Evolutionary conservation across 1,140 invertebrate species (phyloP), one percentile per base, ranked within the genome.

Genomic region (Lasaia peninsularis): DNA sequence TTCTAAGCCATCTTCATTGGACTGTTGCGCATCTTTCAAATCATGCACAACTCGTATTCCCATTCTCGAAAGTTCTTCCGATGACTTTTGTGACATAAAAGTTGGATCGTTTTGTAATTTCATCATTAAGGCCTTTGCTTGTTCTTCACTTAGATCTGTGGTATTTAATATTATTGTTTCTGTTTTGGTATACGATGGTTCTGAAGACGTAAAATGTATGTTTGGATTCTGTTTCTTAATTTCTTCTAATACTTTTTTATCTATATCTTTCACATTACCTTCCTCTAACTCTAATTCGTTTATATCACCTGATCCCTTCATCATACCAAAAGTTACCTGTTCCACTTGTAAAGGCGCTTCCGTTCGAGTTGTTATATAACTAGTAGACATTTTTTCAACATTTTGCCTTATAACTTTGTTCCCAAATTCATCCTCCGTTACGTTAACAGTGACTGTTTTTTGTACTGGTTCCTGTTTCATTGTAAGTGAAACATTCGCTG

Each of bases 341-440:
- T 90, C 85, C 4, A 89, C 75, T 77, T 90, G 86, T 57, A 89
- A 64, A 1, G 88, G 88, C 2, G 78, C 81, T 65, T 89, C 80
- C 5, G 74, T 74, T 67, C 75, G 86, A 0, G 72, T 69, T 24
- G 83, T 82, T 9, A 87, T 67, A 54, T 89, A 82, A 64, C 84
- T 75, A 3, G 80, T 88, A 20, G 79, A 80, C 52, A 85, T 61
- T 65, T 89, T 80, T 68, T 89, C 89, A 16, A 90, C 78, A 53
- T 89, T 90, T 70, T 89, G 88, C 34, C 83, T 90, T 11, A 89
- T 87, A 2, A 89, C 77, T 79, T 89, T 89, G 49, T 90, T 90
- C 5, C 88, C 89, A 55, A 79, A 88, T 70, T 87, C 87, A 62
- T 90, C 89, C 73, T 90, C 87, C 4, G 76, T 75, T 1, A 89